These are phyloP conservation scores for Eupsittula cactorum DNA, from an alignment of 2,113 vertebrate species.

Conservation along the genomic window DNA sequence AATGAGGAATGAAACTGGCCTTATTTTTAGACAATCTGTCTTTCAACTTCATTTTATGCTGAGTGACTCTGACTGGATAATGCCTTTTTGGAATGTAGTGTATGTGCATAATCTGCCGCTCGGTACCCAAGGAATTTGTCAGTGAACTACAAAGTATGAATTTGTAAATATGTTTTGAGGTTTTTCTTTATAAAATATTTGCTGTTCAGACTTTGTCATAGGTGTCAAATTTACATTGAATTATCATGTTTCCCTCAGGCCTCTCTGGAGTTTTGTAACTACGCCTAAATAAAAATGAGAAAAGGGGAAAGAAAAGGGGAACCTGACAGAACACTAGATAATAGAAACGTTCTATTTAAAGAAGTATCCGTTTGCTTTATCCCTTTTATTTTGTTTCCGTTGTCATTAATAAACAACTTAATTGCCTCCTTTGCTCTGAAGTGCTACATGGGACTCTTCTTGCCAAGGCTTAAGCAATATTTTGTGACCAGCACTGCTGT, in stretches of 20 bases:
- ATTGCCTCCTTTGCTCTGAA: conserved; percentile 6
- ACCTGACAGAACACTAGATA: not conserved
- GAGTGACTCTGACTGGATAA: conserved; percentile 42
- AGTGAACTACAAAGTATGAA: conserved; percentile 41
- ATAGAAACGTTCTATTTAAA: conserved; percentile 29
- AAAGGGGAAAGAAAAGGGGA: not conserved
- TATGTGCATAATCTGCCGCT: conserved; percentile 22
- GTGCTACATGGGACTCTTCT: not conserved
- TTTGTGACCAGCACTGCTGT: not conserved
- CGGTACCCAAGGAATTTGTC: conserved; percentile 30
- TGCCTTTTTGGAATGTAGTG: conserved; percentile 63
- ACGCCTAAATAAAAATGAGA: not conserved
- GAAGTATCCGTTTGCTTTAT: conserved; percentile 3
- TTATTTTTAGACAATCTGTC: conserved; percentile 70
- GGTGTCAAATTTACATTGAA: conserved; percentile 53
- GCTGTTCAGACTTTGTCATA: conserved; percentile 62
- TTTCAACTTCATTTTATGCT: conserved; percentile 50
- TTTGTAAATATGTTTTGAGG: conserved; percentile 71
- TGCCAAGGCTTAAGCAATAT: not conserved
- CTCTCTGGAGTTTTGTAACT: conserved; percentile 59
- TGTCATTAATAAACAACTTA: conserved; percentile 45
- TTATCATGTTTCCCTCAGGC: conserved; percentile 47
- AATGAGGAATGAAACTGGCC: conserved; percentile 50
- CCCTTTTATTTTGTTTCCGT: conserved; percentile 2
- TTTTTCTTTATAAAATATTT: conserved; percentile 49